A percentile compares a stretch with the other conserved stretches of the same genome.
Evolutionary conservation across 2,797 vertebrate species (phyloP).

Genomic region (Euphonia xanthogaster): DNA sequence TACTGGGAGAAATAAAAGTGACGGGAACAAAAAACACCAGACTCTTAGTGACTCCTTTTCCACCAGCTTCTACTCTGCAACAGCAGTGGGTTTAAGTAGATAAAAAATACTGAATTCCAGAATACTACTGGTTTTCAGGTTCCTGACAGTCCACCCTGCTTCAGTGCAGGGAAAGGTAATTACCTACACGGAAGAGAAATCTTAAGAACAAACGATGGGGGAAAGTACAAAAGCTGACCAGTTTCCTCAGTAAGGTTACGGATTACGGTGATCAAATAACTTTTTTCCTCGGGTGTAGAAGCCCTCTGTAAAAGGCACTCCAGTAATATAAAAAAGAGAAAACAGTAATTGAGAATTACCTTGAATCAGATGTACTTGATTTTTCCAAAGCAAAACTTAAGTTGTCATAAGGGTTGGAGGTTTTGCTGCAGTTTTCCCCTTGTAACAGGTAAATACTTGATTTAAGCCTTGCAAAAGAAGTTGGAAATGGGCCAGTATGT

Average conservation of each 20-base stretch:
- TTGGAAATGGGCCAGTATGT: background rate
- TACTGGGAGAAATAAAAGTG: background rate
- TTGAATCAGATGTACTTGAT: background rate
- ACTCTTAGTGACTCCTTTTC: background rate
- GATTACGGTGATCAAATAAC: background rate
- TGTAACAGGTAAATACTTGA: background rate
- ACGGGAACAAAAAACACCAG: background rate
- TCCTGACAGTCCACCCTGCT: background rate
- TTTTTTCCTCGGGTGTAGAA: background rate
- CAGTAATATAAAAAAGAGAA: background rate
- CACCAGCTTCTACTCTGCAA: background rate
- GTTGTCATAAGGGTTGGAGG: background rate
- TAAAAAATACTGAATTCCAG: background rate
- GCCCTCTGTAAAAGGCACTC: background rate
- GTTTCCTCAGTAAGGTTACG: background rate
- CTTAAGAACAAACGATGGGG: background rate
- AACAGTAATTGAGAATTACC: background rate
- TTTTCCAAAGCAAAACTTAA: background rate
- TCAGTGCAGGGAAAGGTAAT: background rate
- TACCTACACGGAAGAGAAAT: background rate
- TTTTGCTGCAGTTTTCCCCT: background rate
- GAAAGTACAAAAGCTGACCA: background rate
- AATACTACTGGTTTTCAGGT: background rate
- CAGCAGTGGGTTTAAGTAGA: background rate
- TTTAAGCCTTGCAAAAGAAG: background rate